Base-by-base conservation (phyloP, 2,113 vertebrate genomes). In the Tragelaphus scriptus region DNA sequence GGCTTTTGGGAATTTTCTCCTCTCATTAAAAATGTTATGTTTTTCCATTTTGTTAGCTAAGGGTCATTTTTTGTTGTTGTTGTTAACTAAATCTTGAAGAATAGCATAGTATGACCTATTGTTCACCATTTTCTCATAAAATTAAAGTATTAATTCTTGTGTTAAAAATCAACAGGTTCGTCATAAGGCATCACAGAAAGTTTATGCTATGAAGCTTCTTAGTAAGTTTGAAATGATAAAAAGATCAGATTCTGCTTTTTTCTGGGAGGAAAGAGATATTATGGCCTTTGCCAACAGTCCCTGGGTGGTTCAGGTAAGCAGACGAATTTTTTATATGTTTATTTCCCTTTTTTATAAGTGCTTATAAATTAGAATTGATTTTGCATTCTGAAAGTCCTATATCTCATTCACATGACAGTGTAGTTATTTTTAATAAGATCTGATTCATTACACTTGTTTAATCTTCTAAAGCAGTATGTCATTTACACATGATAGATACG, bases 191-290 rank as follows among this genome's bases (percentile, higher is more conserved):
- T 99, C 99, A 63, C 99, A 99, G 98, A 99, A 99, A 63, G 99
- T 99, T 96, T 99, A 99, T 90, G 99, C 99, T 89, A 99, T 99
- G 99, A 99, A 99, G 98, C 99, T 99, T 53, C 99, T 99, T 95
- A 99, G 99, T 99, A 99, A 99, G 98, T 99, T 99, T 98, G 99
- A 99, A 99, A 99, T 99, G 99, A 99, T 99, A 98, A 99, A 99
- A 98, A 99, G 99, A 97, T 99, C 99, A 59, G 99, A 99, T 98
- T 99, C 99, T 28, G 99, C 99, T 94, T 99, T 99, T 98, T 99
- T 99, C 99, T 99, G 99, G 99, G 99, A 99, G 98, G 99, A 99
- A 96, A 99, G 99, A 97, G 99, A 99, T 98, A 99, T 99, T 97
- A 99, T 99, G 99, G 99, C 99, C 71, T 99, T 99, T 2, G 99